A percentile compares a stretch with the other conserved stretches of the same genome.
Evolutionary conservation across 2,888 invertebrate genomes (phyloP).

Genomic region (Marronus borbonicus): DNA sequence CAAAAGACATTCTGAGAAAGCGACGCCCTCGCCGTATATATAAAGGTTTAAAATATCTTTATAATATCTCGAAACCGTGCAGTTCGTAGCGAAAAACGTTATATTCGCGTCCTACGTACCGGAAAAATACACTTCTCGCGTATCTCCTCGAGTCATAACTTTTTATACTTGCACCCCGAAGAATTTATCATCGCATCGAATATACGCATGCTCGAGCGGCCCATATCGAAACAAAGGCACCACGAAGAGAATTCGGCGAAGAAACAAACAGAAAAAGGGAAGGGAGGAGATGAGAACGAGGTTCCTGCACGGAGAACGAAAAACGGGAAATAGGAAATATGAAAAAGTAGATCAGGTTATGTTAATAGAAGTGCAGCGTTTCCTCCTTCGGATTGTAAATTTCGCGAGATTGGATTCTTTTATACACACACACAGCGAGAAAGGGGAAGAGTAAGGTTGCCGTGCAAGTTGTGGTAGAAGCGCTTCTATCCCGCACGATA

Average conservation of each 20-base stretch:
- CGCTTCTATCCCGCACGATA: background rate
- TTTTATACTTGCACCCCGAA: conserved; percentile 11
- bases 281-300: background rate
- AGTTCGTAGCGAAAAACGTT: conserved; percentile 2
- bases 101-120: background rate
- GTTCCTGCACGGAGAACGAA: background rate
- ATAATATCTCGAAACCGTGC: conserved; percentile 13
- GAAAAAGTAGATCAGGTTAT: conserved; percentile 35
- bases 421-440: background rate
- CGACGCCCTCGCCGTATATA: conserved; percentile 1
- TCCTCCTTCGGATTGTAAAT: conserved; percentile 37
- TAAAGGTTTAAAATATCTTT: conserved; percentile 26
- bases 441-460: background rate
- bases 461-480: background rate
- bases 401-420: conserved; percentile 32
- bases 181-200: conserved; percentile 27
- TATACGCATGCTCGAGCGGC: background rate
- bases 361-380: conserved; percentile 28
- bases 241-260: background rate
- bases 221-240: background rate
- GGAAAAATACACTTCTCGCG: background rate
- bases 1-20: conserved; percentile 2
- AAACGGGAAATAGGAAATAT: conserved; percentile 19
- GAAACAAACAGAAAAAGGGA: background rate
- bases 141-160: conserved; percentile 16